Percentiles rank a stretch among this genome's conserved stretches.
Evolutionary conservation across 1,140 invertebrate species (phyloP).

Genomic region (Magallana gigas): DNA sequence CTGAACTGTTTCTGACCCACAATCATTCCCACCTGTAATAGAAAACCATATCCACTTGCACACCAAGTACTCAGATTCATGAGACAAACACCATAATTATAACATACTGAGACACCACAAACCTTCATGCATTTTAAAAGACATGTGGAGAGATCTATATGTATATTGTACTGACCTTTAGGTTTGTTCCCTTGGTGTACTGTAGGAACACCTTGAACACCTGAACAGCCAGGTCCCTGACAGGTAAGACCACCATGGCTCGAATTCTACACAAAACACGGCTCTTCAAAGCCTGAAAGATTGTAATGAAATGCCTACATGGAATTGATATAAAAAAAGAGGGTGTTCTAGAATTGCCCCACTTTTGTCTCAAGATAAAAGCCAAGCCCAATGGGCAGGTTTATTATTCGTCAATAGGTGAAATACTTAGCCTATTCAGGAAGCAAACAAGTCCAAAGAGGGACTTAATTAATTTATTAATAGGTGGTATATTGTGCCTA

Average conservation of each 20-base stretch:
- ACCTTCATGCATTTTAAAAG: no score
- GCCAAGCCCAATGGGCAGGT: no score
- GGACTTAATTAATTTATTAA: no score
- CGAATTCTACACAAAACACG: constrained; percentile 83
- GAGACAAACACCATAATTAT: no score
- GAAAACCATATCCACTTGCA: constrained; percentile 8
- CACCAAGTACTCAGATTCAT: neutral
- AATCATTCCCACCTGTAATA: constrained; percentile 82
- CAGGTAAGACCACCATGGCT: constrained; percentile 93
- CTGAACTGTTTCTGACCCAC: constrained; percentile 87
- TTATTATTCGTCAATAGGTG: no score
- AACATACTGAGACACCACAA: no score
- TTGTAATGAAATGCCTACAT: neutral
- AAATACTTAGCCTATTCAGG: no score
- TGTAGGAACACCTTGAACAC: constrained; percentile 90
- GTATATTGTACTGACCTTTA: constrained; percentile 82
- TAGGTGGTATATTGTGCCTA: no score
- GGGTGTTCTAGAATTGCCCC: no score
- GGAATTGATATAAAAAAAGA: no score
- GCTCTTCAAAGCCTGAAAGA: constrained; percentile 78
- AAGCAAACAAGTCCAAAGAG: no score
- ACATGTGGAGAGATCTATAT: neutral
- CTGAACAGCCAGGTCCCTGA: constrained; percentile 93
- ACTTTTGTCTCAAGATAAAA: no score
- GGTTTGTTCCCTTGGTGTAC: constrained; percentile 85